Evolutionary conservation across 2,797 vertebrate species (phyloP).

Genomic region (Danio albolineatus): DNA sequence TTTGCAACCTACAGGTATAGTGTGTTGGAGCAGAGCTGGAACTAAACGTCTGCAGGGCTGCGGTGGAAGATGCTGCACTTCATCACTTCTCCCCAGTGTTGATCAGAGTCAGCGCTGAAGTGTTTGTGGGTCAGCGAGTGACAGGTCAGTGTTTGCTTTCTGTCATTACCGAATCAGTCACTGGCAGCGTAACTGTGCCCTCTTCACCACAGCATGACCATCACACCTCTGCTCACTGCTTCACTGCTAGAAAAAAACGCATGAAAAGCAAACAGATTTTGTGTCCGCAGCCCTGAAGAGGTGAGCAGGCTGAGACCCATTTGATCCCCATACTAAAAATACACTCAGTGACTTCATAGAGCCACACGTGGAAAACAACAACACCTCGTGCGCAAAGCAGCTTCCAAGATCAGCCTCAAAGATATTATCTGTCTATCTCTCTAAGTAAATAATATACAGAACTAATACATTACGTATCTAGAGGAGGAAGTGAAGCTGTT

Average conservation of each 20-base stretch:
- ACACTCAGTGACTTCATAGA: slow-evolving; percentile 35
- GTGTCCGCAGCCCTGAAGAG: neutral
- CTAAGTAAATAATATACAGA: too few relatives aligned
- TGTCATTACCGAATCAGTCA: neutral
- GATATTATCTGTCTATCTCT: neutral
- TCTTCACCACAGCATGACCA: neutral
- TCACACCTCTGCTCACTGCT: neutral
- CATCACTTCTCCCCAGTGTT: too few relatives aligned
- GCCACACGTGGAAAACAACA: slow-evolving; percentile 31
- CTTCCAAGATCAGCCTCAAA: neutral
- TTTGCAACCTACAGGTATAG: too few relatives aligned
- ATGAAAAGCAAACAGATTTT: slow-evolving; percentile 8
- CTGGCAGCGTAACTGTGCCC: slow-evolving; percentile 1
- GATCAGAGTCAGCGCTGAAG: too few relatives aligned
- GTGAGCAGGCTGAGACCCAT: slow-evolving; percentile 65
- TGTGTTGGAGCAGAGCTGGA: too few relatives aligned
- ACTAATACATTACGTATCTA: too few relatives aligned
- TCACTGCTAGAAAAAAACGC: neutral
- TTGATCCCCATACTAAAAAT: slow-evolving; percentile 42
- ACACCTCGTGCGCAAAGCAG: slow-evolving; percentile 28
- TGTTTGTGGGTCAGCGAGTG: too few relatives aligned
- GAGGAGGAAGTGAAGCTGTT: too few relatives aligned
- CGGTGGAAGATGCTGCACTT: too few relatives aligned
- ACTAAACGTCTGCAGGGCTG: too few relatives aligned
- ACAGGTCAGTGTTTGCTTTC: slow-evolving; percentile 28